Base-by-base conservation (phyloP, 2,113 vertebrate species). In the Falcunculus frontatus region DNA sequence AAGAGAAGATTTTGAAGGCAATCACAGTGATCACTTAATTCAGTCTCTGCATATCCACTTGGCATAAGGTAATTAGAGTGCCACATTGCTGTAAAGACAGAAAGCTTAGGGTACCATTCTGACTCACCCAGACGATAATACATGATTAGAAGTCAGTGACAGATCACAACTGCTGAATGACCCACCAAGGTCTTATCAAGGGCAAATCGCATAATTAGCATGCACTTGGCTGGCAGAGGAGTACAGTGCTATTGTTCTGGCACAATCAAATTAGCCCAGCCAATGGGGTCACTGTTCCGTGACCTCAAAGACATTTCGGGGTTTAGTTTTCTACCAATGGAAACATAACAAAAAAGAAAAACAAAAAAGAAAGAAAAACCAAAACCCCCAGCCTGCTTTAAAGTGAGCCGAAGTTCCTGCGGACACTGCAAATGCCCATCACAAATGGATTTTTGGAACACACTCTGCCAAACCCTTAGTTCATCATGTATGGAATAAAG, bases 81-180 rank as follows among this genome's bases (percentile, higher is more conserved):
- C 98, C 98, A 98, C 97, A 97, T 96, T 97, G 97, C 98, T 98
- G 97, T 98, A 98, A 98, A 98, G 98, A 98, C 98, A 98, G 98
- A 98, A 98, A 98, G 97, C 98, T 98, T 97, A 97, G 97, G 97
- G 95, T 98, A 98, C 98, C 98, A 98, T 98, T 98, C 98, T 98
- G 98, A 97, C 98, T 99, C 98, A 98, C 98, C 98, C 98, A 98
- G 98, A 98, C 98, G 98, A 99, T 98, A 98, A 98, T 99, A 99
- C 98, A 99, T 99, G 99, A 99, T 99, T 99, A 99, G 98, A 99
- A 99, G 99, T 99, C 98, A 99, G 98, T 98, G 98, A 99, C 99
- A 99, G 99, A 99, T 99, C 99, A 99, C 98, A 98, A 99, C 98
- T 98, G 98, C 98, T 98, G 98, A 99, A 98, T 99, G 99, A 99